Conservation (phyloP, 2,888 invertebrate genomes). For the Heliconius charithonia region DNA sequence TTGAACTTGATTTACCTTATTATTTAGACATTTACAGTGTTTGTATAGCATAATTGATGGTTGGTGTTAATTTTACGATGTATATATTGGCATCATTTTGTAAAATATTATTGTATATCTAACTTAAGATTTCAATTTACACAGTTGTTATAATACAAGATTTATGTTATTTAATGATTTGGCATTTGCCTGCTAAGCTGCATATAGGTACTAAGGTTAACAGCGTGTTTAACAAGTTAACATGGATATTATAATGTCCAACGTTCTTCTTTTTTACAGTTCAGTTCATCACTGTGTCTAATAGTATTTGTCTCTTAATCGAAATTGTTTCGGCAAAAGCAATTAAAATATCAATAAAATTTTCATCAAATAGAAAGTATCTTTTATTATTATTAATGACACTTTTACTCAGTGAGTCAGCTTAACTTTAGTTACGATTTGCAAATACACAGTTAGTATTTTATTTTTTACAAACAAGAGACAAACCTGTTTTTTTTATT, state of each 20-base stretch:
- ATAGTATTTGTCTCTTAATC: not conserved
- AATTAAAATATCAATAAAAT: constrained; percentile 6
- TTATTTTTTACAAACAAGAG: not conserved
- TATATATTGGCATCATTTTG: not conserved
- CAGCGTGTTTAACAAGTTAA: not conserved
- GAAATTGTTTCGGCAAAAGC: not conserved
- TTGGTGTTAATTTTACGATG: not conserved
- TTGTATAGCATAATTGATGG: constrained; percentile 1
- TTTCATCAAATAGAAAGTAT: constrained; percentile 4
- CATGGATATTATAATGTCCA: not conserved
- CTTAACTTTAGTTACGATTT: not conserved
- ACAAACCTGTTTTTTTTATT: not conserved
- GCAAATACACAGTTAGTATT: not conserved
- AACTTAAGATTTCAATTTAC: not conserved
- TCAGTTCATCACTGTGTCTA: too few species aligned
- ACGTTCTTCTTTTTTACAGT: not conserved
- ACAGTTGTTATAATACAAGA: not conserved
- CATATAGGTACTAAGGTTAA: not conserved
- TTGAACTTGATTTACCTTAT: constrained; percentile 7
- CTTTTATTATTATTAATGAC: not conserved
- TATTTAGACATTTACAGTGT: constrained; percentile 12
- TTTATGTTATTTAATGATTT: not conserved
- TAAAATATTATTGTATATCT: not conserved
- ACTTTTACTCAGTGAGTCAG: not conserved
- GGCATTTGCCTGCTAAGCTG: not conserved